Percentiles rank a stretch among this genome's conserved stretches.
These are phyloP conservation scores for Drosophila crucigera DNA, from an alignment of 2,888 invertebrate species.

Conservation along the genomic window DNA sequence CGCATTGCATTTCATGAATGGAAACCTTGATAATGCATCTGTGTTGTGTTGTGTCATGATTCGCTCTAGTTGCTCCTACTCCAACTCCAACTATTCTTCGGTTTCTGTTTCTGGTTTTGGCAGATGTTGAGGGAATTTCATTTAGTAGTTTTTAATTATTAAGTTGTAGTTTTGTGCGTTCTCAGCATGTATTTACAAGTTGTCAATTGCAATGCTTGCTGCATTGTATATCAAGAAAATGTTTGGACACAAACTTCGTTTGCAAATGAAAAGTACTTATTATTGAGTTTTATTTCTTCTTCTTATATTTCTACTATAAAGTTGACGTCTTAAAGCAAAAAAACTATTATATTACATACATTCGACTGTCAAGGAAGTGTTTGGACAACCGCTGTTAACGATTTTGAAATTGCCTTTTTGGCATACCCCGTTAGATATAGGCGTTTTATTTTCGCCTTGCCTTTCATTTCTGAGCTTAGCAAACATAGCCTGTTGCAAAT, in stretches of 20 bases:
- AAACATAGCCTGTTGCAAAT: too few species aligned
- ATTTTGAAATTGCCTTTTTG: too few species aligned
- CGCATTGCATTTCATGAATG: constrained; percentile 36
- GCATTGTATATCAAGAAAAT: background rate
- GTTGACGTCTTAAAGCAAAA: too few species aligned
- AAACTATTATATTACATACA: too few species aligned
- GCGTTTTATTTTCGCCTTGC: too few species aligned
- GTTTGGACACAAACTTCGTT: background rate
- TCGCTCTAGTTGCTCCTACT: constrained; percentile 36
- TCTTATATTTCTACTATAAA: too few species aligned
- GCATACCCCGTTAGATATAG: too few species aligned
- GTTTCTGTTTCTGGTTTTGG: background rate
- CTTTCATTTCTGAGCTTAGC: too few species aligned
- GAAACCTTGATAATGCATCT: constrained; percentile 46
- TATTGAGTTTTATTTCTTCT: too few species aligned
- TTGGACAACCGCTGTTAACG: background rate
- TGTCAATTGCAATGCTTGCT: background rate
- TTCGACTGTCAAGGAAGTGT: background rate
- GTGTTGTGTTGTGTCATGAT: constrained; percentile 27
- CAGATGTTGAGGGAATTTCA: constrained; percentile 4
- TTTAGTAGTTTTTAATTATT: constrained; percentile 2
- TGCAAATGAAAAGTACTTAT: too few species aligned
- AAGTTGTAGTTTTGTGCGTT: constrained; percentile 9
- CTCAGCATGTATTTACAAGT: constrained; percentile 20
- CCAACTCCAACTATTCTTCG: background rate